These are phyloP conservation scores for Melospiza melodia DNA, from an alignment of 2,113 vertebrate genomes.

Conservation along the genomic window DNA sequence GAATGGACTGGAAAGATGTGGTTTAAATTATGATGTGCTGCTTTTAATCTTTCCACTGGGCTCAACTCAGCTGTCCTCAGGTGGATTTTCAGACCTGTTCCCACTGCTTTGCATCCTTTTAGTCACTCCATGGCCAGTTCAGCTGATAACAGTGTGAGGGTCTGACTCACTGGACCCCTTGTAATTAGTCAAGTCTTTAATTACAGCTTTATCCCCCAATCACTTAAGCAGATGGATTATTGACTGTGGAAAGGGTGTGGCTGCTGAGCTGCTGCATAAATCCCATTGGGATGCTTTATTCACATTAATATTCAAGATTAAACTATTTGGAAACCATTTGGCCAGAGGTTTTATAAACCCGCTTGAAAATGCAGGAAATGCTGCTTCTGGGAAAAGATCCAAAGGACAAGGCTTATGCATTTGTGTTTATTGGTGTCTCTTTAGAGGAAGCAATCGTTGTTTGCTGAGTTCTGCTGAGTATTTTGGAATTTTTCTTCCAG, in stretches of 20 bases:
- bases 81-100: background rate
- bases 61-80: background rate
- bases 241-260: background rate
- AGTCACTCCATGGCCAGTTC: background rate
- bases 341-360: background rate
- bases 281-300: background rate
- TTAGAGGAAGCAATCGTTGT: background rate
- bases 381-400: background rate
- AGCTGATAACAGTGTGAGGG: background rate
- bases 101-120: background rate
- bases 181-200: background rate
- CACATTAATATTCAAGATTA: background rate
- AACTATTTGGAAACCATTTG: background rate
- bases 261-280: background rate
- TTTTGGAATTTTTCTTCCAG: conserved; percentile 67
- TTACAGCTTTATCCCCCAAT: background rate
- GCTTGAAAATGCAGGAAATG: background rate
- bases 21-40: background rate
- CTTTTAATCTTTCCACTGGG: background rate
- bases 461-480: background rate
- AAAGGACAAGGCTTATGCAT: background rate
- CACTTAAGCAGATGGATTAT: background rate
- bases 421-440: background rate
- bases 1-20: background rate
- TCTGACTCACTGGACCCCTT: background rate